phyloP scores from a whole-genome alignment of 2,888 invertebrate species.

The Drosophila trichaetosa region DNA sequence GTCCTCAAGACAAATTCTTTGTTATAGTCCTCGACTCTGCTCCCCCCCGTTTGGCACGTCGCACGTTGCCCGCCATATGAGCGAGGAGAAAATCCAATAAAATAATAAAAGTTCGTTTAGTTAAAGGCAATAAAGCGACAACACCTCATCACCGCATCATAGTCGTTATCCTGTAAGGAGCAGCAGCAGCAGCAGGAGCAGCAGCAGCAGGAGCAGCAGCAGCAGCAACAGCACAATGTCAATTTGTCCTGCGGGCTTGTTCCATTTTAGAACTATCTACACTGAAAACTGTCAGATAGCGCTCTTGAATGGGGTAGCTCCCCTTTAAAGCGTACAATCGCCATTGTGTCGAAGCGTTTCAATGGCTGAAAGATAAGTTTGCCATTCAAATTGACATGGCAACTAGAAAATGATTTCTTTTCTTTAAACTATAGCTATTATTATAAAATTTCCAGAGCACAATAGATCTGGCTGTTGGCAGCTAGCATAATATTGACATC shows the following conservation, averaged over 20 bases:
- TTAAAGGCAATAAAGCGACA: conserved; percentile 76
- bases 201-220: not conserved
- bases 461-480: not conserved
- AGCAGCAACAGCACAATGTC: conserved; percentile 34
- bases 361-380: conserved; percentile 7
- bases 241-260: conserved; percentile 39
- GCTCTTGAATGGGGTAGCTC: conserved; percentile 5
- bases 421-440: not conserved
- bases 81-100: conserved; percentile 55
- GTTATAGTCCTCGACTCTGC: conserved; percentile 44
- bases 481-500: conserved; percentile 1
- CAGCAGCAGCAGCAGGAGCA: conserved; percentile 18
- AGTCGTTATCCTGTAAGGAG: conserved; percentile 18
- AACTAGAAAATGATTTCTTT: not conserved
- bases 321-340: not conserved
- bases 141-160: conserved; percentile 65
- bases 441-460: not conserved
- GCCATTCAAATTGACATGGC: conserved; percentile 3
- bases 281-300: conserved; percentile 12
- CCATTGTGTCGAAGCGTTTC: conserved; percentile 11
- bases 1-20: conserved; percentile 81
- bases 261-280: conserved; percentile 31
- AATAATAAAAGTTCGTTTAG: conserved; percentile 79
- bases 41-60: not conserved
- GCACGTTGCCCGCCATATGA: not conserved